phyloP scores from a whole-genome alignment of 2,888 invertebrate species.

The Drosophila affinis region DNA sequence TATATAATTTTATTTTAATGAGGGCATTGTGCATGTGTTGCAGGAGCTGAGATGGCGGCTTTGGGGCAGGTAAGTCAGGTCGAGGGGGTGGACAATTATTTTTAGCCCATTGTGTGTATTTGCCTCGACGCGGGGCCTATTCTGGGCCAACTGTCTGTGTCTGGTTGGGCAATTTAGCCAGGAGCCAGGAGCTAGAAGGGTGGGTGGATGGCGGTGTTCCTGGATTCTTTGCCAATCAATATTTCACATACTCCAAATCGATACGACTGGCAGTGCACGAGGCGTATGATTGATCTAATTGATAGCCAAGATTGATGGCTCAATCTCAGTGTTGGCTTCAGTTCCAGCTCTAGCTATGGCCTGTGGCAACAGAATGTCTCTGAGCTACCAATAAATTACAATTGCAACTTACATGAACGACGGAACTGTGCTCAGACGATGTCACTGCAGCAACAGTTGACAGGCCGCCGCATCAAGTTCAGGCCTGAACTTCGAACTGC shows the following conservation, averaged over 20 bases:
- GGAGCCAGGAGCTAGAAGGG: background rate
- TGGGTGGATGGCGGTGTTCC: constrained; percentile 2
- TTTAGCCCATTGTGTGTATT: constrained; percentile 58
- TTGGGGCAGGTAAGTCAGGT: constrained; percentile 30
- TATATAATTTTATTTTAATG: background rate
- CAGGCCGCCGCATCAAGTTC: constrained; percentile 32
- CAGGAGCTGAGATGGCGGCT: constrained; percentile 18
- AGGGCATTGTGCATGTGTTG: constrained; percentile 7
- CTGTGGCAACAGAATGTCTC: background rate
- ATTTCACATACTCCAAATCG: constrained; percentile 60
- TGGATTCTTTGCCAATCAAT: constrained; percentile 48
- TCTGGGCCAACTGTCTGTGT: constrained; percentile 29
- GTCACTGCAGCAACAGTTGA: constrained; percentile 72
- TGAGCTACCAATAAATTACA: constrained; percentile 26
- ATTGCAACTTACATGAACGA: constrained; percentile 61
- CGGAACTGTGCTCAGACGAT: constrained; percentile 28
- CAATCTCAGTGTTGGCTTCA: constrained; percentile 41
- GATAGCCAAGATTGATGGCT: constrained; percentile 57
- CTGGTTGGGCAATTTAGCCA: constrained; percentile 9
- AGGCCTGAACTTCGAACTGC: constrained; percentile 27
- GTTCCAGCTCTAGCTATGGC: background rate
- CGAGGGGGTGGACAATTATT: constrained; percentile 56
- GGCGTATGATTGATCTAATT: constrained; percentile 70
- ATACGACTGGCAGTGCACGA: constrained; percentile 38
- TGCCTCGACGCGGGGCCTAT: constrained; percentile 28